These are phyloP conservation scores for Ricordea florida DNA, from an alignment of 92 coral and sea anemone genomes.

Conservation along the genomic window DNA sequence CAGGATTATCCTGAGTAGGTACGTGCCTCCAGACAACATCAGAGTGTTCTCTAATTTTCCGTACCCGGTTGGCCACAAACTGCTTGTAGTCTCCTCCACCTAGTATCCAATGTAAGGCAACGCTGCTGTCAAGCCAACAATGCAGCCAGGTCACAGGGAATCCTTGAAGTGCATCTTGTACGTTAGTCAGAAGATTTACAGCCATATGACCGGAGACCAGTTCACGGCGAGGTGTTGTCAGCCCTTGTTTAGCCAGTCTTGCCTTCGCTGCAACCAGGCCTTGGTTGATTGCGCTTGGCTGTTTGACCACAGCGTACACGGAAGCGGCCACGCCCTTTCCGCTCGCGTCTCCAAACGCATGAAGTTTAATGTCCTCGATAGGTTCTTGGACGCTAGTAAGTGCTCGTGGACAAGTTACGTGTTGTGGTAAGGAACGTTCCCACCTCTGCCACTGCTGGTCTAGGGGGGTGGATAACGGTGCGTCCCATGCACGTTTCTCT, in stretches of 20 bases:
- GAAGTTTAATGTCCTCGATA: conserved; percentile 21
- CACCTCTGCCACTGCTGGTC: conserved; percentile 49
- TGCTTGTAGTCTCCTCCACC: conserved; percentile 69
- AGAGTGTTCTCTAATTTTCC: conserved; percentile 53
- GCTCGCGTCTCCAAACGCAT: conserved; percentile 65
- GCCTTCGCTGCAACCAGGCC: conserved; percentile 51
- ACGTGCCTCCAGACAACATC: conserved; percentile 67
- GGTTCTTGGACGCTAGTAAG: conserved; percentile 25
- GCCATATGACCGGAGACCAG: conserved; percentile 73
- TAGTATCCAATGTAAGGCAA: conserved; percentile 67
- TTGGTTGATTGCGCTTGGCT: conserved; percentile 19
- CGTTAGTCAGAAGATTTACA: conserved; percentile 52
- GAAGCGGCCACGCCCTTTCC: conserved; percentile 54
- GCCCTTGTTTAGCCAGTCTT: conserved; percentile 63
- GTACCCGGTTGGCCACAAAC: conserved; percentile 66
- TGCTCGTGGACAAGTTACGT: neutral
- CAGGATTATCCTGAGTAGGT: conserved; percentile 64
- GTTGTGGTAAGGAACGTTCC: conserved; percentile 34
- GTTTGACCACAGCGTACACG: conserved; percentile 52
- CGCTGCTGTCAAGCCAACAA: conserved; percentile 76
- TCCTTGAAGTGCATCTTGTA: conserved; percentile 57
- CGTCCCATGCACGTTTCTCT: conserved; percentile 53
- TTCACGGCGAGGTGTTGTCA: conserved; percentile 63
- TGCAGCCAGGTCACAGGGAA: conserved; percentile 50
- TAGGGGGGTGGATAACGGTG: conserved; percentile 4